Percentiles rank a stretch among this genome's conserved stretches.
These are phyloP conservation scores for Limonius californicus DNA, from an alignment of 1,140 invertebrate genomes.

Conservation along the genomic window DNA sequence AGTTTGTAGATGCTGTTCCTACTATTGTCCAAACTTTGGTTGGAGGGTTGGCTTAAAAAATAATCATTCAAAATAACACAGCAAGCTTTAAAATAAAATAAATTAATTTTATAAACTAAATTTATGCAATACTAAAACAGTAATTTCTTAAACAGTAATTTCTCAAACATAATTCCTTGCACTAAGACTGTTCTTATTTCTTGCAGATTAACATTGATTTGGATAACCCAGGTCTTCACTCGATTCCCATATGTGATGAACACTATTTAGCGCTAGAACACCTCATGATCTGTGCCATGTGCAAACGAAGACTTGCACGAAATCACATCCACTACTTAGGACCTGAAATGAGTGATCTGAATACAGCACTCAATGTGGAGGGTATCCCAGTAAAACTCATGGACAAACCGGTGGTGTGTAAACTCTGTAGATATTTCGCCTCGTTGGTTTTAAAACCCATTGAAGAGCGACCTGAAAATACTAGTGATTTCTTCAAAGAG, in stretches of 20 bases:
- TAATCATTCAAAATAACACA: too few species aligned
- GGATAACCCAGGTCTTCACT: constrained; percentile 56
- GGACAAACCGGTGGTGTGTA: constrained; percentile 66
- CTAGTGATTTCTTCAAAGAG: constrained; percentile 58
- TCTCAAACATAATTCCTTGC: background rate
- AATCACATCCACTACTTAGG: constrained; percentile 64
- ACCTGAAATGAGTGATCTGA: constrained; percentile 62
- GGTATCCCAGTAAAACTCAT: constrained; percentile 63
- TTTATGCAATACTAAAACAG: background rate
- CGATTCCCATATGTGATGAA: constrained; percentile 59
- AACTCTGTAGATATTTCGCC: constrained; percentile 73
- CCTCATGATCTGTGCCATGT: constrained; percentile 70
- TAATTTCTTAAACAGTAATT: background rate
- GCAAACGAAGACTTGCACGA: constrained; percentile 66
- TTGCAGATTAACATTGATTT: constrained; percentile 55
- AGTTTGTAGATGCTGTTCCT: too few species aligned
- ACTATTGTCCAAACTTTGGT: too few species aligned
- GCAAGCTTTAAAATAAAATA: too few species aligned
- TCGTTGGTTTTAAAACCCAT: constrained; percentile 61
- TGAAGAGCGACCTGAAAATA: constrained; percentile 52
- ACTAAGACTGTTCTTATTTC: background rate
- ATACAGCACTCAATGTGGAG: constrained; percentile 59
- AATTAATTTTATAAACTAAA: background rate
- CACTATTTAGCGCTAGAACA: constrained; percentile 63
- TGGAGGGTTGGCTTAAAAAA: too few species aligned